Base-by-base conservation (phyloP, 2,113 vertebrate genomes). In the Prunella himalayana region DNA sequence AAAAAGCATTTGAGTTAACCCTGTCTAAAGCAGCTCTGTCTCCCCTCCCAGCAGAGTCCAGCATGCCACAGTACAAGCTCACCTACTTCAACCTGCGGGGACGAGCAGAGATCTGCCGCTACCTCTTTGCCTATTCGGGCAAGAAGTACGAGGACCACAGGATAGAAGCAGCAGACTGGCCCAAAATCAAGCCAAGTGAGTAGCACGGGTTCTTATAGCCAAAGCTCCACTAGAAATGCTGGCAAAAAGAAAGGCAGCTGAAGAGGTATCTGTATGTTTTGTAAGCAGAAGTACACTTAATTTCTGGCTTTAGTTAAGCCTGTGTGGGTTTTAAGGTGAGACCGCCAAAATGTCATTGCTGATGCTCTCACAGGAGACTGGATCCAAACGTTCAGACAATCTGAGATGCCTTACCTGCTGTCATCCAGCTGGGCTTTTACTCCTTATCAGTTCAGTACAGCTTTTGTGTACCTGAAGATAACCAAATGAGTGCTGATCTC, bases 61-160 rank as follows among this genome's bases (percentile, higher is more conserved):
- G 31, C 79, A 98, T 98, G 98, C 94, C 97, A 4, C 94, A 95
- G 81, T 98, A 98, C 95, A 98, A 98, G 94, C 96, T 98, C 45
- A 97, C 76, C 19, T 98, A 98, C 84, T 98, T 98, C 94, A 98
- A 98, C 51, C 96, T 98, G 96, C 94, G 97, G 73, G 98, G 98
- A 50, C 97, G 98, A 95, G 98, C 96, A 24, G 98, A 98, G 94
- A 97, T 98, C 75, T 96, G 97, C 86, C 98, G 98, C 56, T 98
- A 98, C 59, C 82, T 98, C 53, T 98, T 98, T 41, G 98, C 98
- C 45, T 98, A 98, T 50, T 97, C 97, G 2, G 95, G 96, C 71
- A 98, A 92, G 51, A 87, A 96, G 27, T 98, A 98, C 15, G 98
- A 98, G 82, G 98, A 98, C 60, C 73, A 97, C 82, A 96, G 98